These are phyloP conservation scores for Malaclemys terrapin DNA, from an alignment of 2,113 vertebrate genomes.

Conservation along the genomic window DNA sequence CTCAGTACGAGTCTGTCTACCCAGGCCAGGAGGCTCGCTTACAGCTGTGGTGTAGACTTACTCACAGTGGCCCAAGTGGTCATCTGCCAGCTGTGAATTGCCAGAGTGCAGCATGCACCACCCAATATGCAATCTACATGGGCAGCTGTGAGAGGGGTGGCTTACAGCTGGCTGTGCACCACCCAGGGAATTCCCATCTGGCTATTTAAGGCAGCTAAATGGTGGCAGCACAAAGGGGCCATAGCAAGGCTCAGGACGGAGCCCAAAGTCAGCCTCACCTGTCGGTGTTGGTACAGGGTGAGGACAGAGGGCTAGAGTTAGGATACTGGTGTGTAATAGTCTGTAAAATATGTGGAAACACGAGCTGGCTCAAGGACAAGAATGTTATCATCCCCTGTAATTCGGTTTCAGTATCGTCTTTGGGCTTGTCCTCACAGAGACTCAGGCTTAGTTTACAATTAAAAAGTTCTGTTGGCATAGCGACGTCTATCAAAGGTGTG, in stretches of 20 bases:
- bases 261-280: neutral
- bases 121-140: neutral
- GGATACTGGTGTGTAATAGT: neutral
- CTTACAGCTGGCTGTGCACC: neutral
- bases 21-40: no score
- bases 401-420: neutral
- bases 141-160: neutral
- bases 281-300: neutral
- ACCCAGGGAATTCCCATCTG: neutral
- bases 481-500: neutral
- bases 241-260: neutral
- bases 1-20: neutral
- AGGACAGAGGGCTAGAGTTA: neutral
- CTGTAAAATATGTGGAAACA: neutral
- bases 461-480: neutral
- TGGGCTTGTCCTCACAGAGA: neutral
- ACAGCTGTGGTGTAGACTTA: neutral
- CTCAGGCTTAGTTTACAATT: neutral
- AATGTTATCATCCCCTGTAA: neutral
- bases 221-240: neutral
- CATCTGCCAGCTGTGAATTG: neutral
- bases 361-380: no score
- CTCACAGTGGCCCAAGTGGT: neutral
- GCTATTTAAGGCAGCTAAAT: neutral
- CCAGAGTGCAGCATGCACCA: neutral